Base-by-base conservation (phyloP, 2,113 vertebrate genomes). In the Andinoacara biseriatus region DNA sequence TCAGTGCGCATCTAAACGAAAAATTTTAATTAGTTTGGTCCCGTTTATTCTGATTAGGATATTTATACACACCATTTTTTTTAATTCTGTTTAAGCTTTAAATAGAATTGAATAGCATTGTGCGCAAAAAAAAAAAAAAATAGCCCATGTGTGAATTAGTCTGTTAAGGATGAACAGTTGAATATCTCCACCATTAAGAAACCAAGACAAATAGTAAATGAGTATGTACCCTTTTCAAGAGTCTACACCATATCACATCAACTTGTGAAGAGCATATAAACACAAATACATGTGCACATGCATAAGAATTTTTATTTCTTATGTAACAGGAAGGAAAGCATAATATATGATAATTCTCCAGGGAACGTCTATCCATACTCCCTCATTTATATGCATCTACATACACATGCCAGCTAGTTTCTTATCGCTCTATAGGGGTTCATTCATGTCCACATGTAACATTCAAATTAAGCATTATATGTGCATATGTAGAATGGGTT, bases 371-470 rank as follows among this genome's bases (percentile, higher is more conserved):
- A 35, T 76, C 56, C 59, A 35, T 40, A 17, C 33, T 76, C 13
- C 38, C 35, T 57, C 20, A 67, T 80, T 84, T 38, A 85, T 61
- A 29, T 35, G 63, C 82, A 35, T 74, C 22, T 22, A 65, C 54
- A 49, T 22, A 65, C 54, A 49, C 33, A 78, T 40, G 58, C 76
- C 58, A 79, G 58, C 58, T 24, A 57, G 20, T 49, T 77, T 75
- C 18, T 60, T 76, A 83, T 61, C 57, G 77, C 83, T 89, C 85
- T 49, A 46, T 14, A 59, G 76, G 80, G 86, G 76, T 49, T 63
- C 60, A 74, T 87, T 86, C 33, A 14, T 85, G 83, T 85, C 80
- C 77, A 76, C 29, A 63, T 58, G 60, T 35, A 77, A 60, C 74
- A 33, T 87, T 87, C 29, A 80, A 63, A 82, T 78, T 29, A 80